Evolutionary conservation across 2,113 vertebrate genomes (phyloP), one percentile per base, ranked within the genome.

Genomic region (Athene noctua): DNA sequence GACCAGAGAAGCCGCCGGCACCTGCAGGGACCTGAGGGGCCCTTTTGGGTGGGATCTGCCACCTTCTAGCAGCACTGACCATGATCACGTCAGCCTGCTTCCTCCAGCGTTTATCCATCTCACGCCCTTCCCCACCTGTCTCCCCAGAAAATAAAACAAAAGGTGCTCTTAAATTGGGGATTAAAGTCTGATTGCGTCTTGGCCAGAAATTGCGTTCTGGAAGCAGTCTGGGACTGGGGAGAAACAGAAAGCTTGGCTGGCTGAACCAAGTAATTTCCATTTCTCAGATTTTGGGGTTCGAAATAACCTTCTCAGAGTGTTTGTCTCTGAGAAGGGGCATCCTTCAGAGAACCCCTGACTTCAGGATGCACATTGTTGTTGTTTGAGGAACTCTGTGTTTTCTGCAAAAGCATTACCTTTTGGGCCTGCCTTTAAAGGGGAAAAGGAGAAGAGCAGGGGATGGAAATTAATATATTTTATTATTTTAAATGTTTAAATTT

Each of bases 361-460:
- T 21, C 44, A 5, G 1, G 7, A 0, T 2, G 1, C 15, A 1
- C 1, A 0, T 10, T 30, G 11, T 3, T 36, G 14, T 10, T 67
- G 13, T 21, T n/a, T 47, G 13, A 22, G 36, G 66, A 80, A 8
- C 58, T 36, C 44, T 2, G 5, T 4, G 3, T 30, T 70, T 51
- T 46, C 66, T 89, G 44, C 34, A 27, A 44, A 44, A 58, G 11
- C 40, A 12, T 1, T 6, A 4, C 12, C 30, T n/a, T 47, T 46
- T 47, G 9, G 13, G 10, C 44, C 65, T 81, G 61, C n/a, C 38
- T 81, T 36, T 13, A 57, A 34, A 13, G 11, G 34, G 29, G 15
- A 70, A 59, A 55, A n/a, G 23, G 29, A 62, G 46, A 49, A 13
- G n/a, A 72, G 44, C 32, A 15, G 20, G 9, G n/a, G 22, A 11